phyloP scores from a whole-genome alignment of 2,113 vertebrate species.

The Astatoreochromis straeleni region DNA sequence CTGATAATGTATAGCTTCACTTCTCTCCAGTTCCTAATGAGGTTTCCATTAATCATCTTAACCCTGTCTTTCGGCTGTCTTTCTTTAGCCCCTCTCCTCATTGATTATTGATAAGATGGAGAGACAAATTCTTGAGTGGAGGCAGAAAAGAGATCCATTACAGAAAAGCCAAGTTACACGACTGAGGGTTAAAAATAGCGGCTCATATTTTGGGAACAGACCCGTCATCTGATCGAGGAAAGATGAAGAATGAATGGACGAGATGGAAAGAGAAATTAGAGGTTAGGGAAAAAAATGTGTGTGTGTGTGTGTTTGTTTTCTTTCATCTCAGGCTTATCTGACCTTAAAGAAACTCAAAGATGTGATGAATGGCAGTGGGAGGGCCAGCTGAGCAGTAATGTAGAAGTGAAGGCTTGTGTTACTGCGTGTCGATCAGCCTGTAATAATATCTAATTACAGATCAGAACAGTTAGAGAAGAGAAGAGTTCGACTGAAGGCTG shows the following conservation, averaged over 20 bases:
- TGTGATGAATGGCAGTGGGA: background rate
- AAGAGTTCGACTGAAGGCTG: background rate
- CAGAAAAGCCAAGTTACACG: constrained; percentile 6
- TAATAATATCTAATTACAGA: constrained; percentile 60
- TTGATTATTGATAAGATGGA: constrained; percentile 48
- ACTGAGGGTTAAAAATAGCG: constrained; percentile 14
- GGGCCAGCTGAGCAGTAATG: background rate
- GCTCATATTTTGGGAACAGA: constrained; percentile 2
- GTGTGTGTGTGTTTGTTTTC: too few relatives aligned
- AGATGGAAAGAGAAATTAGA: background rate
- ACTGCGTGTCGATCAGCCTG: constrained; percentile 12
- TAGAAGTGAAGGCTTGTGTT: constrained; percentile 42
- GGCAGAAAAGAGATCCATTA: constrained; percentile 36
- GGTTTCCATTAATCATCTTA: constrained; percentile 43
- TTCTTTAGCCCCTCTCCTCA: constrained; percentile 29
- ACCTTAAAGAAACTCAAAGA: background rate
- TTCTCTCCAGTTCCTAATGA: constrained; percentile 45
- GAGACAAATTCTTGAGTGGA: constrained; percentile 8
- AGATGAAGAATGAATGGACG: background rate
- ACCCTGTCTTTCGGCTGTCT: background rate
- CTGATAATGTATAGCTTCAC: background rate
- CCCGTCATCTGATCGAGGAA: background rate
- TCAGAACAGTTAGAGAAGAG: constrained; percentile 4
- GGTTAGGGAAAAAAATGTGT: background rate
- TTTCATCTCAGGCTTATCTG: background rate